Evolutionary conservation across 2,113 vertebrate genomes (phyloP), one percentile per base, ranked within the genome.

Genomic region (Pelodiscus sinensis): DNA sequence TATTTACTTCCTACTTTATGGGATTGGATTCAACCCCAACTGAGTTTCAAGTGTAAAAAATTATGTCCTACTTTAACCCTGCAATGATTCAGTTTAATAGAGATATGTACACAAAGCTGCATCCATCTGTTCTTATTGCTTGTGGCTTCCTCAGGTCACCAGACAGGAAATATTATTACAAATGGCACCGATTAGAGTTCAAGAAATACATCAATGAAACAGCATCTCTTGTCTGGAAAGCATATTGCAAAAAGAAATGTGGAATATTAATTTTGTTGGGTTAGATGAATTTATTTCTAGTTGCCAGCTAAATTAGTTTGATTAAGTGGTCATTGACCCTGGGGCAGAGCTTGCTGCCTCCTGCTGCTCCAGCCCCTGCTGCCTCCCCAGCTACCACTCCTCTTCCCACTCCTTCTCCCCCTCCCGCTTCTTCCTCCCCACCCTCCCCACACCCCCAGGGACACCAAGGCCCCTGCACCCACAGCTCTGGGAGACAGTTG

Each of bases 21-120:
- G 55, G 65, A 77, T 2, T 94, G 0, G 3, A 90, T 4, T 83
- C 83, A 68, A 84, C 57, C 50, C 82, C 50, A 85, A 27, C 1
- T 91, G 55, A 68, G 14, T 81, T 94, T 73, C 4, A 86, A 82
- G 19, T 62, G 8, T 38, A 11, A 86, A 92, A 68, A 51, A 73
- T 81, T 57, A 6, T 8, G 3, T 16, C 56, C 29, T 92, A 24
- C 19, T 92, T 90, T 91, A 84, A 68, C 9, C 5, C 65, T 60
- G 71, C 1, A 0, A 0, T 84, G 79, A 71, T 52, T 88, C 27
- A 85, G 0, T 8, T 83, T 75, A 86, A 83, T 50, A 6, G 3
- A 51, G 18, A 52, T 75, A 38, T 4, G 4, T 31, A 73, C 27
- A 77, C 1, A 3, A 19, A 14, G 8, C 18, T 86, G 87, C 25